A percentile compares a stretch with the other conserved stretches of the same genome.
Conservation (phyloP, 1,140 invertebrate species). For the Saccostrea cuccullata region DNA sequence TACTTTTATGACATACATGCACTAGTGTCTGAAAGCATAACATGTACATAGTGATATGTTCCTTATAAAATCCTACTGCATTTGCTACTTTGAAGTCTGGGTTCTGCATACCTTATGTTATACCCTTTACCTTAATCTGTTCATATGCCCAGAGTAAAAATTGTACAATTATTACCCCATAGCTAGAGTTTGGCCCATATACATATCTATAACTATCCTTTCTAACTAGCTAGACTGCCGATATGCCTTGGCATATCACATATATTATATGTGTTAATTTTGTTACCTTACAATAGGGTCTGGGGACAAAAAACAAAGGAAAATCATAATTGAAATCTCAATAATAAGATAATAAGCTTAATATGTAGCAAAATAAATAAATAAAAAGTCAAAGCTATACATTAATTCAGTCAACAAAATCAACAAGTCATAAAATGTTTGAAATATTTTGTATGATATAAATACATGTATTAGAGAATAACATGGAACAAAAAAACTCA, state of each 20-base stretch:
- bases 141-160: not conserved
- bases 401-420: not conserved
- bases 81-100: not conserved
- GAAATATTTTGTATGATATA: not conserved
- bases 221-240: not conserved
- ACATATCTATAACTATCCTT: not conserved
- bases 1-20: not conserved
- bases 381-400: slow-evolving; percentile 11
- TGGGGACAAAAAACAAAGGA: not conserved
- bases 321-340: not conserved
- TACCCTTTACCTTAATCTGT: not conserved
- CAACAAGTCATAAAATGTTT: not conserved
- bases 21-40: no score
- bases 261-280: not conserved
- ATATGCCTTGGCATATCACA: not conserved
- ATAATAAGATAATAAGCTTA: no score
- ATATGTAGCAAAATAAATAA: not conserved
- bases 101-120: not conserved
- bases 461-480: not conserved
- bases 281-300: not conserved
- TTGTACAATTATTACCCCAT: no score
- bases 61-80: not conserved
- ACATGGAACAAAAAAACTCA: not conserved
- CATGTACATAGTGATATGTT: no score
- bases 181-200: not conserved